Base-by-base conservation (phyloP, 2,888 invertebrate genomes). In the Erebia palarica region DNA sequence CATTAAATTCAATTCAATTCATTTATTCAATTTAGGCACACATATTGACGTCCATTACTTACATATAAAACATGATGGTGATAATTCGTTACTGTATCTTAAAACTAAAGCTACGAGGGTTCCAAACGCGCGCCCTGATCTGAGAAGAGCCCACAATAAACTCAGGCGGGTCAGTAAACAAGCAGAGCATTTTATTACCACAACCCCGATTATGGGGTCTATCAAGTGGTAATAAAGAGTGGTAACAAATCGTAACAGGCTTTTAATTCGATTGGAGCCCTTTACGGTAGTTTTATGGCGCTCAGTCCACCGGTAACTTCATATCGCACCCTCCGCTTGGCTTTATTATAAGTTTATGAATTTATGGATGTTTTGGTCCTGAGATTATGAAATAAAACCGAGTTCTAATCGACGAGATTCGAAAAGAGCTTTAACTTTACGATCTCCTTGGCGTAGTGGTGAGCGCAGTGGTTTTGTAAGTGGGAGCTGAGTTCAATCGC, bases 221-320 rank as follows among this genome's bases (percentile, higher is more conserved):
- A 73, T 73, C 61, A 71, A 71, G 69, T 42, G 51, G 71, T 69
- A 65, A 65, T 75, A 75, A 71, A 70, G 47, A 53, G 61, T 55
- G 49, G 47, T 61, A 44, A 73, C 72, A 74, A 67, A 71, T 73
- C 66, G 72, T 73, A 67, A 76, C 73, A 69, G 60, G 69, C 64
- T 71, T 70, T 71, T 77, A 76, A 76, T 76, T 73, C 68, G 67
- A 73, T 73, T 69, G 53, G 55, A 53, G 66, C 68, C 69, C 72
- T 77, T 75, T 63, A 73, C 67, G 59, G 72, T 71, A 65, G 59
- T 75, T 75, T 75, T 74, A 77, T 71, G 61, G 69, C 49, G 63
- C 21, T 49, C 69, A 69, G 71, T 71, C 58, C 64, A 47, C 21
- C 16, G 68, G 67, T 73, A 67, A 70, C 60, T 69, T 72, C 59